Percentiles rank a stretch among this genome's conserved stretches.
These are phyloP conservation scores for Chromoteleia sp. DNA, from an alignment of 2,888 invertebrate species.

Conservation along the genomic window DNA sequence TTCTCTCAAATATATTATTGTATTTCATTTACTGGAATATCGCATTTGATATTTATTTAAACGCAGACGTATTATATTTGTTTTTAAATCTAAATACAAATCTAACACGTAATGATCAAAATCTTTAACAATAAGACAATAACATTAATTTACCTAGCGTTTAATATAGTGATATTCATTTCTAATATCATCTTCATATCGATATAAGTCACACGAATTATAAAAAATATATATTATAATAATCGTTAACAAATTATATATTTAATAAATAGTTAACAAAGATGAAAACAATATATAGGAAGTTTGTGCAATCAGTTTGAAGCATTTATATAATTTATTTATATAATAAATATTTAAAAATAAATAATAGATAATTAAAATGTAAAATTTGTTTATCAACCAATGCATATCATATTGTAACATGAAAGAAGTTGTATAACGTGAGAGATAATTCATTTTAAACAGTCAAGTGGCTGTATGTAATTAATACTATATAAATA, in stretches of 20 bases:
- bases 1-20: no score
- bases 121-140: background rate
- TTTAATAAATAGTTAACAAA: no score
- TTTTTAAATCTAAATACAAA: background rate
- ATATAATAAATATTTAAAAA: no score
- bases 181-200: no score
- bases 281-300: no score
- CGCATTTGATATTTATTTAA: background rate
- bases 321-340: no score
- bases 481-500: background rate
- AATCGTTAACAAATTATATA: background rate
- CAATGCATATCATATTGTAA: no score
- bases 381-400: no score
- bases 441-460: background rate
- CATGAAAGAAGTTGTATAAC: background rate
- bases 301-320: no score
- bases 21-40: background rate
- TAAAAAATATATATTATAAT: conserved; percentile 1
- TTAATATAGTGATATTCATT: background rate
- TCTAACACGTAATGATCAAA: background rate
- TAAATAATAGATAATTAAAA: no score
- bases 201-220: background rate
- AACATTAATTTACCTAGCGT: background rate
- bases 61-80: background rate
- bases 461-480: background rate